Base-by-base conservation (phyloP, 2,113 vertebrate genomes). In the Lynx canadensis region DNA sequence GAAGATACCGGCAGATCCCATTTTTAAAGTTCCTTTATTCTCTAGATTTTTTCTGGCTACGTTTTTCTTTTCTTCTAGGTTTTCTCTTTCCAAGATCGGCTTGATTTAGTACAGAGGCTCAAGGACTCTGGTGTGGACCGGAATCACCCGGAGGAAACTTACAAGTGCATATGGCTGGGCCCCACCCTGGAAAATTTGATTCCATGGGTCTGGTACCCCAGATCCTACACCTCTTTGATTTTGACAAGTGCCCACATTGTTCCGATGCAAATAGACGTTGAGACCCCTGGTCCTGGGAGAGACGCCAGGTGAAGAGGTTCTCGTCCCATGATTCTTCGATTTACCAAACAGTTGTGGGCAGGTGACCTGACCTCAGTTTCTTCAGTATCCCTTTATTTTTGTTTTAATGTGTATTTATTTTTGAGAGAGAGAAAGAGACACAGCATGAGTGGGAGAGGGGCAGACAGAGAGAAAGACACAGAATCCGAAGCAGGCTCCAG, bases 111-210 rank as follows among this genome's bases (percentile, higher is more conserved):
- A 7, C 55, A 91, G 74, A 89, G 31, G 5, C 8, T 33, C 45
- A 14, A 7, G 13, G 16, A n/a, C 14, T 41, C 55, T 71, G 19
- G 4, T 7, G 12, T 50, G 9, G 15, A 7, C 52, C 11, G 0
- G 8, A 18, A 8, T 33, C 52, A 68, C 33, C 15, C 2, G 7
- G n/a, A n/a, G 38, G 29, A 63, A 31, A 36, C n/a, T 79, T 71
- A 16, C 23, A 66, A n/a, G 33, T 10, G 1, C n/a, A 45, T 0
- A 0, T 5, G 21, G 1, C n/a, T 31, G 25, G 4, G 3, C 29
- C n/a, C 9, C 25, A 4, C 41, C 3, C 50, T 41, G 15, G 25
- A 3, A 13, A 55, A 48, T n/a, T 90, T 33, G 52, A 79, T 63
- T 69, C 80, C 2, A 5, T 4, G 1, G 48, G 8, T 45, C 48